These are phyloP conservation scores for Alethe diademata DNA, from an alignment of 2,113 vertebrate species.

Conservation along the genomic window DNA sequence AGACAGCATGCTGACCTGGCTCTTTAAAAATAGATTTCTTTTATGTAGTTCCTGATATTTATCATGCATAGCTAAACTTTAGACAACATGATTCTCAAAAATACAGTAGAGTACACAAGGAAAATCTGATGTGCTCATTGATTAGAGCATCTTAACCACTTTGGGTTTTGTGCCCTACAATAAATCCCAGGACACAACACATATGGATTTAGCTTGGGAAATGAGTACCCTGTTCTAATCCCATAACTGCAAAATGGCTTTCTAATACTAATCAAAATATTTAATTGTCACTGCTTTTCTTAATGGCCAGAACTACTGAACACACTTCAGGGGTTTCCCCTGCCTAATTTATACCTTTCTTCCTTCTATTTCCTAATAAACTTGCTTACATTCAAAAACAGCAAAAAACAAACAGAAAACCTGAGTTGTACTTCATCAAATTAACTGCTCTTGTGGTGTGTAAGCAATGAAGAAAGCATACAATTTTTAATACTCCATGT, in stretches of 20 bases:
- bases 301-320: background rate
- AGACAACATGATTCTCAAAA: slow-evolving; percentile 47
- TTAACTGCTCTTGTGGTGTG: background rate
- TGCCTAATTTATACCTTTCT: slow-evolving; percentile 30
- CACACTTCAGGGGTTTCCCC: background rate
- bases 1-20: background rate
- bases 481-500: background rate
- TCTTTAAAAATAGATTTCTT: slow-evolving; percentile 16
- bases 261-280: slow-evolving; percentile 8
- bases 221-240: slow-evolving; percentile 24
- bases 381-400: background rate
- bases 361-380: slow-evolving; percentile 10
- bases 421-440: background rate
- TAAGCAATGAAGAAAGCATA: background rate
- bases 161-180: slow-evolving; percentile 3
- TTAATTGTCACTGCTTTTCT: slow-evolving; percentile 14
- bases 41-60: slow-evolving; percentile 29
- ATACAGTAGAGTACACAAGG: slow-evolving; percentile 36
- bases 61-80: slow-evolving; percentile 27
- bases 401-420: background rate
- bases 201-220: slow-evolving; percentile 26
- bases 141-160: slow-evolving; percentile 21
- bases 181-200: slow-evolving; percentile 3
- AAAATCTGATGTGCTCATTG: slow-evolving; percentile 25
- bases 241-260: background rate